Percentiles rank a stretch among this genome's conserved stretches.
Evolutionary conservation across 1,140 invertebrate species (phyloP).

Genomic region (Drosophila parvula): DNA sequence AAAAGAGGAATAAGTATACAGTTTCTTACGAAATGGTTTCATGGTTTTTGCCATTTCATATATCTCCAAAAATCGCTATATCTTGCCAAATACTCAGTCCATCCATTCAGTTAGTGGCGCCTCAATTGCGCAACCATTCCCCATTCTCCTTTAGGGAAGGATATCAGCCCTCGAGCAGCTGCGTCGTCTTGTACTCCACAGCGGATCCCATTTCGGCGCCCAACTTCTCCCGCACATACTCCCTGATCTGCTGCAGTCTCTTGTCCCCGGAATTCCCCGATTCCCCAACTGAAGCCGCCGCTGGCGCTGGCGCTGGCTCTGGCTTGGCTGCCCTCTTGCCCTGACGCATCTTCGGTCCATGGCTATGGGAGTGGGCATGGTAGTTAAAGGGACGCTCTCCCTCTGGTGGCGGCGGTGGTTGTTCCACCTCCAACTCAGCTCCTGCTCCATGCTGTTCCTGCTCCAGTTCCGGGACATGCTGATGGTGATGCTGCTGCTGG

Average conservation of each 20-base stretch:
- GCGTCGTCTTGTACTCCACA: constrained; percentile 78
- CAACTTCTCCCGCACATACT: constrained; percentile 75
- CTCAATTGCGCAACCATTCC: neutral
- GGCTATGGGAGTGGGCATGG: constrained; percentile 68
- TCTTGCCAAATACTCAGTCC: neutral
- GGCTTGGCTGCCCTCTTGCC: constrained; percentile 58
- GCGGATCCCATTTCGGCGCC: constrained; percentile 77
- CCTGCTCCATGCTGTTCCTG: constrained; percentile 23
- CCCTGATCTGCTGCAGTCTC: constrained; percentile 71
- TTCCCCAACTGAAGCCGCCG: neutral
- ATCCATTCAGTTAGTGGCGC: neutral
- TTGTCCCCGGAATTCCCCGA: constrained; percentile 25
- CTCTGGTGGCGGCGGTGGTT: constrained; percentile 11
- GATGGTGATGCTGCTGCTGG: constrained; percentile 34
- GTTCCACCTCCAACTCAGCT: constrained; percentile 16
- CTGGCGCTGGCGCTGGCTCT: constrained; percentile 13
- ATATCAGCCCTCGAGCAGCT: constrained; percentile 67
- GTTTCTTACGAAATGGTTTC: too few species aligned
- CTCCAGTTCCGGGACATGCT: constrained; percentile 1
- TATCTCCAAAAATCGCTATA: neutral
- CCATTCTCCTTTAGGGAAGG: neutral
- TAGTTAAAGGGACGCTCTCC: constrained; percentile 76
- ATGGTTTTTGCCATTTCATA: too few species aligned
- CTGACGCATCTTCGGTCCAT: constrained; percentile 52
- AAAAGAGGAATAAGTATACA: too few species aligned